Conservation (phyloP, 2,113 vertebrate genomes). For the Theropithecus gelada region DNA sequence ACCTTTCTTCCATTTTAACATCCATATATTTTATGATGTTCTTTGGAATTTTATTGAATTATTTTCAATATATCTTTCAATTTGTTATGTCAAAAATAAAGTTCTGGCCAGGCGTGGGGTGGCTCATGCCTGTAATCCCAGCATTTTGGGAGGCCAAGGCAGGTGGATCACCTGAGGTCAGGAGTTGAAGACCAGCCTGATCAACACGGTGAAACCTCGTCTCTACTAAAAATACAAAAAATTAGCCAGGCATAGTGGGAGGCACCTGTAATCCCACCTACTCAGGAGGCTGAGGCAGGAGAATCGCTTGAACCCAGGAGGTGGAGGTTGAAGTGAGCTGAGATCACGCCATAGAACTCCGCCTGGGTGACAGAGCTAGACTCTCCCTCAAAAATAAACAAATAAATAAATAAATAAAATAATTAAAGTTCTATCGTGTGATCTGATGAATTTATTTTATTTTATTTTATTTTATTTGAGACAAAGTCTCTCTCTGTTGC, state of each 20-base stretch:
- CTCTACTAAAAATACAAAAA: background rate
- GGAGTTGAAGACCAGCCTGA: background rate
- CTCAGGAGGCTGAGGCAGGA: background rate
- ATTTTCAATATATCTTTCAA: constrained; percentile 48
- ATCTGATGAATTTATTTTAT: background rate
- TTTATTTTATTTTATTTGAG: background rate
- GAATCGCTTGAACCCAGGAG: background rate
- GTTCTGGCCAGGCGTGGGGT: background rate
- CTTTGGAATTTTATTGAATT: background rate
- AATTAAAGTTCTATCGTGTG: too few relatives aligned
- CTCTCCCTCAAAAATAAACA: background rate
- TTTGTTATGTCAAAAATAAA: constrained; percentile 34
- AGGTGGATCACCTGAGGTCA: background rate
- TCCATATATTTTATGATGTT: background rate
- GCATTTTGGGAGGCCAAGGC: background rate
- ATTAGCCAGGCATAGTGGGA: background rate
- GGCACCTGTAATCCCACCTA: background rate
- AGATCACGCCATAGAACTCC: background rate
- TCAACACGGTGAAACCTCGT: background rate
- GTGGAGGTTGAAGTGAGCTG: too few relatives aligned
- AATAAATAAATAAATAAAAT: too few relatives aligned
- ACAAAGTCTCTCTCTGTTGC: background rate
- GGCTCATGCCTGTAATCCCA: background rate
- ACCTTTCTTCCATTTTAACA: constrained; percentile 32
- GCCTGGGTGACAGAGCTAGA: background rate